phyloP scores from a whole-genome alignment of 2,888 invertebrate genomes.

The Stenichneumon culpator region DNA sequence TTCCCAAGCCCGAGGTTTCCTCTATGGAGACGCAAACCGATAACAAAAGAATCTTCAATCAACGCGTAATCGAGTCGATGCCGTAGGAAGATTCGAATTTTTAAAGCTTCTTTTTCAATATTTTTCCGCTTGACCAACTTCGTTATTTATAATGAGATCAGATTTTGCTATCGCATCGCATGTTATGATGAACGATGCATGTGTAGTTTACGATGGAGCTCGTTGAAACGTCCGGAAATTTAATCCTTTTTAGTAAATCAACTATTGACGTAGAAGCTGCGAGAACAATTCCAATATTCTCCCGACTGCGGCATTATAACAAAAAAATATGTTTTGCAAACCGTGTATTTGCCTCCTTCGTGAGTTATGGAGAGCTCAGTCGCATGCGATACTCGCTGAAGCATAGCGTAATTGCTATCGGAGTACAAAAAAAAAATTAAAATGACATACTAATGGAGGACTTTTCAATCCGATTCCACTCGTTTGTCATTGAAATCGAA shows the following conservation, averaged over 20 bases:
- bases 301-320: background rate
- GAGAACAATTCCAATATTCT: background rate
- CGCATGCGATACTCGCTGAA: background rate
- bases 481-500: background rate
- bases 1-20: no score
- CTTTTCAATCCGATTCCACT: conserved; percentile 23
- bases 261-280: background rate
- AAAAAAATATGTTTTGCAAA: background rate
- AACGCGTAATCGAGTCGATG: no score
- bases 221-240: background rate
- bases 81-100: no score
- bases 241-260: background rate
- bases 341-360: background rate
- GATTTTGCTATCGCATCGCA: no score
- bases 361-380: background rate
- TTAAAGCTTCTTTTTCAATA: no score
- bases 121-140: no score
- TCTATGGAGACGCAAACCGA: no score
- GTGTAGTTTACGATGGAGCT: no score
- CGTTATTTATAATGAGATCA: no score
- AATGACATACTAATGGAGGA: conserved; percentile 5
- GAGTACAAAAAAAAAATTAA: background rate
- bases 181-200: no score
- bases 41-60: no score
- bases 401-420: background rate